Evolutionary conservation across 2,797 vertebrate genomes (phyloP).

Genomic region (Falco rusticolus): DNA sequence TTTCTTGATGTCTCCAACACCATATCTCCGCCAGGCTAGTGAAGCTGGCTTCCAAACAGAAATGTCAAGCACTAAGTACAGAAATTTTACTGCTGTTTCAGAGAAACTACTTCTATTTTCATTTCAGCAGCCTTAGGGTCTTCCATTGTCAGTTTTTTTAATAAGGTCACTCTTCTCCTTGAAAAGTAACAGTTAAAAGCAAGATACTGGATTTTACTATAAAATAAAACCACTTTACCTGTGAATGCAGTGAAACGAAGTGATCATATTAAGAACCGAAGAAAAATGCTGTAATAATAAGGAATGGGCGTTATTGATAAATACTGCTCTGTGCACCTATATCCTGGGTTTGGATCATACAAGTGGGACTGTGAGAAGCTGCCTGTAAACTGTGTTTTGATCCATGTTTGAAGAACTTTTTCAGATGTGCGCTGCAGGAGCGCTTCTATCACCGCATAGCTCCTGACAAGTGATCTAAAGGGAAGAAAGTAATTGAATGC

Average conservation of each 20-base stretch:
- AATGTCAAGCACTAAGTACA: not conserved
- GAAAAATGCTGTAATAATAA: not conserved
- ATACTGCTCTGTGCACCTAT: not conserved
- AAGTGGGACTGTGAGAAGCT: not conserved
- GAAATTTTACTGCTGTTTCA: not conserved
- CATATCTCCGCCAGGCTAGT: not conserved
- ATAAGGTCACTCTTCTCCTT: not conserved
- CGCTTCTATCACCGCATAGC: not conserved
- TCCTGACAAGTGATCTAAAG: not conserved
- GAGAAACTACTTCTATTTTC: not conserved
- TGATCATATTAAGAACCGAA: not conserved
- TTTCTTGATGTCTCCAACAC: not conserved
- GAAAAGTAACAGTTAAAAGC: not conserved
- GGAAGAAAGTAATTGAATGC: not conserved
- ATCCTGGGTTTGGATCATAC: not conserved
- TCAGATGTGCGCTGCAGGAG: not conserved
- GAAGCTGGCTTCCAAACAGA: not conserved
- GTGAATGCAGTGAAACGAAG: not conserved
- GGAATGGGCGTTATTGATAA: not conserved
- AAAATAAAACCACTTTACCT: not conserved
- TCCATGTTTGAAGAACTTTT: not conserved
- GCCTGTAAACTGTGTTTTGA: not conserved
- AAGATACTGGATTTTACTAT: not conserved
- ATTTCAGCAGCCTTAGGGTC: not conserved
- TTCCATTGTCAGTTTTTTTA: not conserved